Evolutionary conservation across 2,888 invertebrate species (phyloP).

Genomic region (Meiosimyza platycephala): DNA sequence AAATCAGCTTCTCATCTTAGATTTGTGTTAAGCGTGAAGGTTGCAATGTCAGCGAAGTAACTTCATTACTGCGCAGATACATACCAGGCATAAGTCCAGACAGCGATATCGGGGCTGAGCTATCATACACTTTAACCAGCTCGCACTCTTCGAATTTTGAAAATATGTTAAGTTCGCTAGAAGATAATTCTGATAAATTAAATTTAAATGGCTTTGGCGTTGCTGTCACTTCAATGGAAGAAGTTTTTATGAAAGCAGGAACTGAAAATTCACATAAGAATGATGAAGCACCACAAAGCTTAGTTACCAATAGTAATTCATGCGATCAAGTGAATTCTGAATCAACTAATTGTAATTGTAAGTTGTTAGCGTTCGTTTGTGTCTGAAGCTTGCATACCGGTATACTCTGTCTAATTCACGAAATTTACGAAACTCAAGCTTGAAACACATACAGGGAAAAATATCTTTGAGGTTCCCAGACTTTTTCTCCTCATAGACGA

Average conservation of each 20-base stretch:
- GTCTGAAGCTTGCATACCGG: no score
- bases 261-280: slow-evolving; percentile 59
- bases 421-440: no score
- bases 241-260: slow-evolving; percentile 80
- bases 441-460: no score
- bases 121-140: slow-evolving; percentile 75
- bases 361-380: neutral
- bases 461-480: no score
- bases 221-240: slow-evolving; percentile 84
- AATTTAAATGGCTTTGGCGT: slow-evolving; percentile 82
- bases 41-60: slow-evolving; percentile 69
- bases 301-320: neutral
- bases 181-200: slow-evolving; percentile 70
- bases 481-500: no score
- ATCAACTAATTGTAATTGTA: slow-evolving; percentile 42
- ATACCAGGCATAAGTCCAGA: slow-evolving; percentile 74
- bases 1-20: slow-evolving; percentile 28
- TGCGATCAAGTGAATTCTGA: slow-evolving; percentile 17
- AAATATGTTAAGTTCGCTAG: slow-evolving; percentile 74
- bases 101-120: slow-evolving; percentile 78
- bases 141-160: slow-evolving; percentile 73
- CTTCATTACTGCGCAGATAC: slow-evolving; percentile 71
- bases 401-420: no score
- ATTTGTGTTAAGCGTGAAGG: slow-evolving; percentile 66
- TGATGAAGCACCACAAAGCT: neutral